A percentile compares a stretch with the other conserved stretches of the same genome.
phyloP scores from a whole-genome alignment of 1,140 invertebrate species.

The Eueides isabella region DNA sequence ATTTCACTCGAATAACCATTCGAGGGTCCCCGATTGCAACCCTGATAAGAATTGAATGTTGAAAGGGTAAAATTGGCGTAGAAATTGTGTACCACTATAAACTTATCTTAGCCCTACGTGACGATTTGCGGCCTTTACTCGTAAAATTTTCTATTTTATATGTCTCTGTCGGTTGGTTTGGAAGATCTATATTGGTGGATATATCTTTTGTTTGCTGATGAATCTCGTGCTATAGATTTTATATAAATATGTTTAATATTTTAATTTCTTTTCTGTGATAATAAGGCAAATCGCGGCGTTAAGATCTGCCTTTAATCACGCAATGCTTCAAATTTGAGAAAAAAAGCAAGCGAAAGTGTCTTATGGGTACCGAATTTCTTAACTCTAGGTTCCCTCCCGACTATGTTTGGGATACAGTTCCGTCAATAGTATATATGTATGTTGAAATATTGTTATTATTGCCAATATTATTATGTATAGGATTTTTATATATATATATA shows the following conservation, averaged over 20 bases:
- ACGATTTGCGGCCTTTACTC: slow-evolving; percentile 3
- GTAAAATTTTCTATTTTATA: slow-evolving; percentile 1
- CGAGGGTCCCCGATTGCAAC: background rate
- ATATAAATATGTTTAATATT: too few relatives aligned
- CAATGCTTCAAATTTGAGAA: too few relatives aligned
- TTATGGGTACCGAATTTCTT: too few relatives aligned
- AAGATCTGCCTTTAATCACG: too few relatives aligned
- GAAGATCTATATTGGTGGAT: background rate
- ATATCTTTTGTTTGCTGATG: too few relatives aligned
- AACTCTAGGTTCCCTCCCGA: too few relatives aligned
- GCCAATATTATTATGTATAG: background rate
- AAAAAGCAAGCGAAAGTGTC: too few relatives aligned
- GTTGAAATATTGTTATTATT: background rate
- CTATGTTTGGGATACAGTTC: too few relatives aligned
- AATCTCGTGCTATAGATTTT: too few relatives aligned
- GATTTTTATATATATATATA: background rate
- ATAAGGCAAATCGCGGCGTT: too few relatives aligned
- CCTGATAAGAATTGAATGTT: slow-evolving; percentile 18
- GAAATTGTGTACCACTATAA: slow-evolving; percentile 22
- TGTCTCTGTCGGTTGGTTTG: background rate
- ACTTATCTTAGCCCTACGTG: slow-evolving; percentile 20
- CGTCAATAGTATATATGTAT: too few relatives aligned
- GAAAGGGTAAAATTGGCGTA: slow-evolving; percentile 26
- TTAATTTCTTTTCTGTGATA: too few relatives aligned
- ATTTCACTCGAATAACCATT: background rate